A percentile compares a stretch with the other conserved stretches of the same genome.
Evolutionary conservation across 2,113 vertebrate genomes (phyloP).

Genomic region (Sitta europaea): DNA sequence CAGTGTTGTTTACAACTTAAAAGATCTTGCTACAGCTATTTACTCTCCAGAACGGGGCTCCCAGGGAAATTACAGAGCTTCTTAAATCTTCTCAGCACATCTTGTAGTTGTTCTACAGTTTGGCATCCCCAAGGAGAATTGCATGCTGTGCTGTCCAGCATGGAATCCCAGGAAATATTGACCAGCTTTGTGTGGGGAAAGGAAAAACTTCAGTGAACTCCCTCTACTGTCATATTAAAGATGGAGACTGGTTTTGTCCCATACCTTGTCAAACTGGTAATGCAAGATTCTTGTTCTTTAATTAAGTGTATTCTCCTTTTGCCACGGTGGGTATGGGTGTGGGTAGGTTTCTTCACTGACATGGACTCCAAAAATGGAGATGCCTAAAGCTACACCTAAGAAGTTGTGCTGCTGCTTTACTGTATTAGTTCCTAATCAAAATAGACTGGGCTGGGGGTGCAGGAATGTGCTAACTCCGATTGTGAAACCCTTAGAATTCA

Average conservation of each 20-base stretch:
- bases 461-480: not conserved
- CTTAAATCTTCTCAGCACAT: not conserved
- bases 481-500: not conserved
- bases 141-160: not conserved
- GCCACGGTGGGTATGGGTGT: conserved; percentile 42
- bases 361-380: conserved; percentile 44
- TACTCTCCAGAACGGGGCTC: not conserved
- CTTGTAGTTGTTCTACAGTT: not conserved
- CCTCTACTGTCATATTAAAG: not conserved
- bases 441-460: not conserved
- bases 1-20: not conserved
- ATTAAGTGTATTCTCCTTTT: conserved; percentile 54
- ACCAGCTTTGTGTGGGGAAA: not conserved
- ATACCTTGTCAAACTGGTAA: conserved; percentile 25
- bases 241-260: conserved; percentile 39
- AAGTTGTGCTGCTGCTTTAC: conserved; percentile 16
- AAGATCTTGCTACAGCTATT: not conserved
- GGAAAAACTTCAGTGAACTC: not conserved
- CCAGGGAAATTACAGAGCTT: not conserved
- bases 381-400: conserved; percentile 49
- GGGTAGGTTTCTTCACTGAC: conserved; percentile 34
- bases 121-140: not conserved
- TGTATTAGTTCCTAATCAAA: conserved; percentile 25
- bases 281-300: conserved; percentile 44
- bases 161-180: not conserved